phyloP scores from a whole-genome alignment of 2,888 invertebrate genomes.

The Digitonthophagus gazella region DNA sequence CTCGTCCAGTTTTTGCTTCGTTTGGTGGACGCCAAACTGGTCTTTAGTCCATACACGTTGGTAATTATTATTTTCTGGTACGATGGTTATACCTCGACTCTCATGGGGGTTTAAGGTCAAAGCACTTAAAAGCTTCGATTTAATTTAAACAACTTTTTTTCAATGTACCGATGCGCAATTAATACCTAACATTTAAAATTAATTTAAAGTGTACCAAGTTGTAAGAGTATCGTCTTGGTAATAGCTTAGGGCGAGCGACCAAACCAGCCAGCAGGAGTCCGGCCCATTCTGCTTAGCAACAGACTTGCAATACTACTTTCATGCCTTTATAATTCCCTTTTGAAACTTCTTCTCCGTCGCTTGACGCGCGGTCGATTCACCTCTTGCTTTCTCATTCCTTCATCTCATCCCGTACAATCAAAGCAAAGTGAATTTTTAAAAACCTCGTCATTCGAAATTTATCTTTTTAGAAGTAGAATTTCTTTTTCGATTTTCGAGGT shows the following conservation, averaged over 20 bases:
- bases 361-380: too few relatives aligned
- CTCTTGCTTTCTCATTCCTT: too few relatives aligned
- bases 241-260: too few relatives aligned
- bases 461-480: too few relatives aligned
- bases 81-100: not conserved
- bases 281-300: constrained; percentile 27
- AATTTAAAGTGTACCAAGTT: too few relatives aligned
- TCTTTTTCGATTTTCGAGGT: too few relatives aligned
- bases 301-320: constrained; percentile 33
- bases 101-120: not conserved
- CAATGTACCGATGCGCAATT: too few relatives aligned
- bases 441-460: too few relatives aligned
- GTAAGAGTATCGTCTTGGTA: too few relatives aligned
- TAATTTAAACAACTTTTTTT: not conserved
- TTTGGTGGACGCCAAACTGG: not conserved
- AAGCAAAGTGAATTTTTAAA: too few relatives aligned
- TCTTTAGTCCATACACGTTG: not conserved
- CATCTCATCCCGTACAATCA: too few relatives aligned
- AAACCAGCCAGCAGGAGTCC: not conserved
- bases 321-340: constrained; percentile 24
- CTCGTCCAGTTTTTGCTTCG: not conserved
- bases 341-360: not conserved
- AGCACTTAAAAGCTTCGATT: not conserved
- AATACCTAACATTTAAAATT: too few relatives aligned
- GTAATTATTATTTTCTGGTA: not conserved